Evolutionary conservation across 1,140 invertebrate species (phyloP).

Genomic region (Subanguina moxae): DNA sequence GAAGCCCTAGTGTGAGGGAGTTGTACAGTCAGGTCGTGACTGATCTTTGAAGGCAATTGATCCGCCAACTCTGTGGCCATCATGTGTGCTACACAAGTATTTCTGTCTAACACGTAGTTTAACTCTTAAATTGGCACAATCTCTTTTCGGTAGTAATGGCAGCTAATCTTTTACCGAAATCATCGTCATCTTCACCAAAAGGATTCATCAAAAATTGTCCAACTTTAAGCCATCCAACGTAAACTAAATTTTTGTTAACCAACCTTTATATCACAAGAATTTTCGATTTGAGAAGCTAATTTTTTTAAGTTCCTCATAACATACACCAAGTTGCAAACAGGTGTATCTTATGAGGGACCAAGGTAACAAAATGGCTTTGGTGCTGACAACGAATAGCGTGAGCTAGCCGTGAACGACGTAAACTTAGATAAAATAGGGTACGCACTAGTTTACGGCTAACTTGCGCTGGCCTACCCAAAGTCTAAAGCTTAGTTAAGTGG

Average conservation of each 20-base stretch:
- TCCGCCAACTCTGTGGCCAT: conserved; percentile 57
- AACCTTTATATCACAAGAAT: too few relatives aligned
- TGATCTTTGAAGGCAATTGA: conserved; percentile 45
- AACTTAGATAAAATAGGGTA: too few relatives aligned
- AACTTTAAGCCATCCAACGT: conserved; percentile 83
- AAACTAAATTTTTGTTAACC: conserved; percentile 64
- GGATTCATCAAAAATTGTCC: conserved; percentile 59
- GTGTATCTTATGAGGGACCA: too few relatives aligned
- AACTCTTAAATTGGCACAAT: conserved; percentile 37
- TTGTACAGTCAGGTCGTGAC: conserved; percentile 31
- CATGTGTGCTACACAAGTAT: conserved; percentile 55
- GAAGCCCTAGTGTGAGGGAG: conserved; percentile 58
- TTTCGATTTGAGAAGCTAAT: too few relatives aligned
- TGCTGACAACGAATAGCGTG: too few relatives aligned
- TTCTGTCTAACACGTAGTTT: conserved; percentile 58
- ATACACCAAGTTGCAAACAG: too few relatives aligned
- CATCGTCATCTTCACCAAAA: conserved; percentile 59
- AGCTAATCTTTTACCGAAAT: conserved; percentile 40
- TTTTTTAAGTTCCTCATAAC: too few relatives aligned
- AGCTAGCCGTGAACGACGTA: too few relatives aligned
- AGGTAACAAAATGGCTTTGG: too few relatives aligned
- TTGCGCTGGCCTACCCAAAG: too few relatives aligned
- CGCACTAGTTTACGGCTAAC: too few relatives aligned
- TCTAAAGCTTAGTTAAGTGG: too few relatives aligned
- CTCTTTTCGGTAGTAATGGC: not conserved